Evolutionary conservation across 2,888 invertebrate genomes (phyloP).

Genomic region (Cerceris rybyensis): DNA sequence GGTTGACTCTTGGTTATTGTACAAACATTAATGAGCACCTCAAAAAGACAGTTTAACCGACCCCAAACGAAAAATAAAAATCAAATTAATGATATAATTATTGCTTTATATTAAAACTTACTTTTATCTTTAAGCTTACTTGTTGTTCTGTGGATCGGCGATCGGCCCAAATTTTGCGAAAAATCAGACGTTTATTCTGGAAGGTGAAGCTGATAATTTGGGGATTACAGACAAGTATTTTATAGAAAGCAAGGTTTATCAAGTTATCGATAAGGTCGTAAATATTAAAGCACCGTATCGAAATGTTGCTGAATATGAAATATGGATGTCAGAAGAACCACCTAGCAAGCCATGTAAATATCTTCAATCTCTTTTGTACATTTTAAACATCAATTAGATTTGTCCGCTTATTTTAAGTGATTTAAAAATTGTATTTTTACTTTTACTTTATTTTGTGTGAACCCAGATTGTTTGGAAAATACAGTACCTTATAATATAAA

Average conservation of each 20-base stretch:
- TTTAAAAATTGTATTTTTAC: too few relatives aligned
- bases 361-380: too few relatives aligned
- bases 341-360: constrained; percentile 66
- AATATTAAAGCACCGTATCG: constrained; percentile 67
- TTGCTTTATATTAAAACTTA: not conserved
- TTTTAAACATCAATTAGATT: too few relatives aligned
- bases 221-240: constrained; percentile 61
- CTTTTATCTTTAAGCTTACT: constrained; percentile 52
- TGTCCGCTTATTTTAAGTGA: too few relatives aligned
- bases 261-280: constrained; percentile 62
- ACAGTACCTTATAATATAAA: too few relatives aligned
- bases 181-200: constrained; percentile 71
- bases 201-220: constrained; percentile 68
- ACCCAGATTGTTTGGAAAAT: too few relatives aligned
- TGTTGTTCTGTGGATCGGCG: constrained; percentile 69
- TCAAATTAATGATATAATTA: constrained; percentile 1
- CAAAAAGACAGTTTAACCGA: too few relatives aligned
- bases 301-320: constrained; percentile 67
- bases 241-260: constrained; percentile 70
- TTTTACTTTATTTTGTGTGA: too few relatives aligned
- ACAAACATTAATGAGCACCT: too few relatives aligned
- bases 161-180: constrained; percentile 67
- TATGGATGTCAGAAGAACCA: constrained; percentile 70
- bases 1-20: too few relatives aligned
- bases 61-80: not conserved